Evolutionary conservation across 1,140 invertebrate species (phyloP), one percentile per base, ranked within the genome.

Genomic region (Drosophila nikananu): DNA sequence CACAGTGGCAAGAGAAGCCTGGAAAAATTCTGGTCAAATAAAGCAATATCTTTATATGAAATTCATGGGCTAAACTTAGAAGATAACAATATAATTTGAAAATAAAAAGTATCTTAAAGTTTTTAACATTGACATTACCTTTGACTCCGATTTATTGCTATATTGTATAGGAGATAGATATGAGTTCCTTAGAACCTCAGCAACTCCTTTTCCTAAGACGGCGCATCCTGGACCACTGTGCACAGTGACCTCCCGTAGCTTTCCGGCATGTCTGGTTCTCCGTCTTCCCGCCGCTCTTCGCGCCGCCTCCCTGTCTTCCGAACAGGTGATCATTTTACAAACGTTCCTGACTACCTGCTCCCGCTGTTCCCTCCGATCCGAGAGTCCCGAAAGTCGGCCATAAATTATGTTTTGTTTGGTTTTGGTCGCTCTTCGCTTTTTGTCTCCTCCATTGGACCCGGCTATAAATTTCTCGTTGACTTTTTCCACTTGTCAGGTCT

Each of bases 311-410:
- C 63, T 41, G 39, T 59, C 54, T 68, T 41, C 49, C 44, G 65
- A 90, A 90, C 86, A 90, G 86, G 86, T 90, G 86, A 90, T 90
- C 86, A 71, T 68, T 89, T 87, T 80, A 87, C 74, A 80, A 86
- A 86, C 83, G 68, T 62, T 82, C 63, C 86, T 64, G 64, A 59
- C 86, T 90, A 82, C 83, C 84, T 89, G 83, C 41, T 39, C 63
- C 57, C 54, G 52, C 63, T 37, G 65, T 63, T 44, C 66, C 66
- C 66, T 48, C 35, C 61, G 62, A 70, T 62, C 49, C 42, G 42
- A 77, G 72, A 75, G 48, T 75, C 58, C 61, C 51, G 41, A 67
- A 77, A 73, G 83, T 75, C 58, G 59, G 74, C 80, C 81, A 90
- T 90, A 90, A 90, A 90, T 90, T 90, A 90, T 90, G 79, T 90